Base-by-base conservation (phyloP, 1,140 invertebrate species). In the Scaptodrosophila lebanonensis region DNA sequence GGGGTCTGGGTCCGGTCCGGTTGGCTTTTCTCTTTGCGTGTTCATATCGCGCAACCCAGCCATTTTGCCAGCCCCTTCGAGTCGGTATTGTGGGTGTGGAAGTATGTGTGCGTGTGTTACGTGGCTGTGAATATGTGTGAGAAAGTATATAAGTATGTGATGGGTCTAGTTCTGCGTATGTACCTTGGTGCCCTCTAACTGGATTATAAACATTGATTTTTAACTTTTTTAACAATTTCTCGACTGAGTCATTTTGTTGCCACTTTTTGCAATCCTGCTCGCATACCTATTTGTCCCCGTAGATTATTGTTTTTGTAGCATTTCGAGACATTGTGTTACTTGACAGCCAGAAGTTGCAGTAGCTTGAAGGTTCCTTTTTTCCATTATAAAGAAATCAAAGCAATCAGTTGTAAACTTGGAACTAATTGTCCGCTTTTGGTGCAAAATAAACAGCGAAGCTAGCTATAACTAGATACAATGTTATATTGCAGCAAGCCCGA, bases 181-280 rank as follows among this genome's bases (percentile, higher is more conserved):
- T 39, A 16, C 15, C 17, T 58, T 29, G 45, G 47, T 58, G 43
- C 64, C 45, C 35, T 62, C 73, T 84, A 84, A 84, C 66, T 76
- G 82, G 82, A 84, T 84, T 84, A 84, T 75, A 84, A 83, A 84
- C 82, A 84, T 84, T 84, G 82, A 84, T 84, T 84, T 84, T 84
- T 84, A 84, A 84, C 83, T 83, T 84, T 84, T 84, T 83, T 84
- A 82, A 84, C 82, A 84, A 77, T 76, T 75, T 82, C 67, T n/a
- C 66, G 68, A 68, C 59, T 70, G 66, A 82, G 67, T 76, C 60
- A 72, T 40, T 22, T 20, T 42, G 42, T 32, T 22, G 6, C 7
- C 29, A 11, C 22, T 42, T n/a, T 11, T 7, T 13, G 11, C 43
- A 12, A 33, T 2, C n/a, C 4, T n/a, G 29, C 3, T 45, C 2